Percentiles rank a stretch among this genome's conserved stretches.
Evolutionary conservation across 2,888 invertebrate genomes (phyloP).

Genomic region (Nycteola revayana): DNA sequence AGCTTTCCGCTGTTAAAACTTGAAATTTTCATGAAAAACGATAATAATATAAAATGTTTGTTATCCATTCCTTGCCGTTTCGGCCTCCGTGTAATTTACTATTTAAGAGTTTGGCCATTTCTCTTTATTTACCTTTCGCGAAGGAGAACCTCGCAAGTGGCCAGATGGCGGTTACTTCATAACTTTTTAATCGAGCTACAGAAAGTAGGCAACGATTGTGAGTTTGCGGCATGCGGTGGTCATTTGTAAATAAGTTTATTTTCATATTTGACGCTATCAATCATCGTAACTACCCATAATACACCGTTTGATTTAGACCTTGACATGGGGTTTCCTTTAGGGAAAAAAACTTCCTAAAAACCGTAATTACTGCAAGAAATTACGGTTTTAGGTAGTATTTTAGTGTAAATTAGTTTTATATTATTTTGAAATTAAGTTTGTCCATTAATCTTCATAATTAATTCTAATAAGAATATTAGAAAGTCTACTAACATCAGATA

Average conservation of each 20-base stretch:
- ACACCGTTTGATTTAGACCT: constrained; percentile 14
- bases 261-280: constrained; percentile 16
- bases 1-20: constrained; percentile 45
- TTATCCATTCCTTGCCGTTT: constrained; percentile 7
- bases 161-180: constrained; percentile 5
- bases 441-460: too few species aligned
- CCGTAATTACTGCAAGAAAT: too few species aligned
- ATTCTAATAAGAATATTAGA: too few species aligned
- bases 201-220: constrained; percentile 1
- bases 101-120: constrained; percentile 18
- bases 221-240: constrained; percentile 1
- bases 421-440: too few species aligned
- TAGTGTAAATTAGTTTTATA: too few species aligned
- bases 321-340: constrained; percentile 15
- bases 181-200: too few species aligned
- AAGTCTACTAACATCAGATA: too few species aligned
- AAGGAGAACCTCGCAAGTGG: constrained; percentile 4
- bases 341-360: background rate
- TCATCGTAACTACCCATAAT: constrained; percentile 14
- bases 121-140: constrained; percentile 9
- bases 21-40: constrained; percentile 25
- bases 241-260: constrained; percentile 12
- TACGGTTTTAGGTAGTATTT: too few species aligned
- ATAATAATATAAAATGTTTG: constrained; percentile 12
- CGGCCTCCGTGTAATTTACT: constrained; percentile 19